Conservation (phyloP, 2,113 vertebrate species). For the Shinisaurus crocodilurus region DNA sequence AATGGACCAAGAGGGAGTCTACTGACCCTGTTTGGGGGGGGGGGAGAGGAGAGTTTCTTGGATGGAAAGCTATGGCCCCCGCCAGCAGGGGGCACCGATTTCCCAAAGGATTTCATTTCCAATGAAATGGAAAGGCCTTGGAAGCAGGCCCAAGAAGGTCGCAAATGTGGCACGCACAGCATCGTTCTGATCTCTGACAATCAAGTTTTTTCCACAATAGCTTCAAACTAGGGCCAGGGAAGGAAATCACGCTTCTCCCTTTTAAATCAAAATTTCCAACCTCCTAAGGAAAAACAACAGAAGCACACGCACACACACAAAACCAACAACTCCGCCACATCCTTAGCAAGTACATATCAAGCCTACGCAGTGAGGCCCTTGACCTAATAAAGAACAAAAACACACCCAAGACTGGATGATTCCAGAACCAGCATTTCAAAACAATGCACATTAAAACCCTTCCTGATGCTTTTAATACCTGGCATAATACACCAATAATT, state of each 20-base stretch:
- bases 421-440: not conserved
- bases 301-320: too few species aligned
- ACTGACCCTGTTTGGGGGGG: not conserved
- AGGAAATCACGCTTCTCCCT: conserved; percentile 38
- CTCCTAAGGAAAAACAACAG: conserved; percentile 27
- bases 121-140: not conserved
- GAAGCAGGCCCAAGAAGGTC: not conserved
- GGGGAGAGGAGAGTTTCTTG: not conserved
- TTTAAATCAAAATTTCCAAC: conserved; percentile 18
- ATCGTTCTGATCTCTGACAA: not conserved
- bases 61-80: not conserved
- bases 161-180: not conserved
- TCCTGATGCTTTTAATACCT: not conserved
- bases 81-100: conserved; percentile 47
- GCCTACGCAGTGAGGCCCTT: conserved; percentile 48
- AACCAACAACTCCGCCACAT: conserved; percentile 10
- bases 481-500: conserved; percentile 22
- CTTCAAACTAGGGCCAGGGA: not conserved
- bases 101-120: not conserved
- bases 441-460: not conserved
- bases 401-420: conserved; percentile 35
- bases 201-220: not conserved
- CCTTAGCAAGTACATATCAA: conserved; percentile 23
- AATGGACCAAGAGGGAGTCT: not conserved
- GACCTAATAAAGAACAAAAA: conserved; percentile 46